Conservation (phyloP, 35 echinoderm and acorn worm genomes). For the Eucidaris tribuloides region DNA sequence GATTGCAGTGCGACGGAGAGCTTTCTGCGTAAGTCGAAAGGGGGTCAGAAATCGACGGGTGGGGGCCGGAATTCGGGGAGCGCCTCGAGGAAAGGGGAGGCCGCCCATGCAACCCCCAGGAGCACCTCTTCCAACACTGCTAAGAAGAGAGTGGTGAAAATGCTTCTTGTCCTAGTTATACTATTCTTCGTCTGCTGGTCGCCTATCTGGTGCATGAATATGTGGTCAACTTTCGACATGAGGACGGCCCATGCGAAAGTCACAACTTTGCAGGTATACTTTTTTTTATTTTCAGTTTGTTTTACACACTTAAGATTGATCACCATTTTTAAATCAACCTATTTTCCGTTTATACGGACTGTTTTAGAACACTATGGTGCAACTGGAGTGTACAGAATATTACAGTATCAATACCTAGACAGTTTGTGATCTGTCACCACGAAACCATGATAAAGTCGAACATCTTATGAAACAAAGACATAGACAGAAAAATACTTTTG, state of each 20-base stretch:
- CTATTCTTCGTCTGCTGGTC: constrained; percentile 95
- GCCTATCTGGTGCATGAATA: constrained; percentile 82
- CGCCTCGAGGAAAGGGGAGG: constrained; percentile 5
- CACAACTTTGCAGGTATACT: neutral
- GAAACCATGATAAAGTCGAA: too few species aligned
- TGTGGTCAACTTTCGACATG: constrained; percentile 56
- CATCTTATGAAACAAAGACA: too few species aligned
- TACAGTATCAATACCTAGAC: too few species aligned
- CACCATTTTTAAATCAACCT: too few species aligned
- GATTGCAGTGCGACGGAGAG: constrained; percentile 23
- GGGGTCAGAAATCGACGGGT: neutral
- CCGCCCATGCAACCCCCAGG: constrained; percentile 28
- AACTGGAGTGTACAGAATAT: too few species aligned
- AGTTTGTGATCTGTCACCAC: too few species aligned
- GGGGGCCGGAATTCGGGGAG: neutral
- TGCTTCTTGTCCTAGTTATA: constrained; percentile 84
- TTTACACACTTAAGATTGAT: too few species aligned
- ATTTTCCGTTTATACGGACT: too few species aligned
- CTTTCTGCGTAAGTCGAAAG: constrained; percentile 7
- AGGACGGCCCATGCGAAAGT: neutral
- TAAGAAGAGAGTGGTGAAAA: constrained; percentile 91
- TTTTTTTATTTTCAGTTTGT: too few species aligned
- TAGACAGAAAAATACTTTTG: too few species aligned
- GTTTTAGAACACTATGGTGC: too few species aligned
- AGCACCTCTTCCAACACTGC: constrained; percentile 83